Evolutionary conservation across 2,888 invertebrate genomes (phyloP).

Genomic region (Lochmaea crataegi): DNA sequence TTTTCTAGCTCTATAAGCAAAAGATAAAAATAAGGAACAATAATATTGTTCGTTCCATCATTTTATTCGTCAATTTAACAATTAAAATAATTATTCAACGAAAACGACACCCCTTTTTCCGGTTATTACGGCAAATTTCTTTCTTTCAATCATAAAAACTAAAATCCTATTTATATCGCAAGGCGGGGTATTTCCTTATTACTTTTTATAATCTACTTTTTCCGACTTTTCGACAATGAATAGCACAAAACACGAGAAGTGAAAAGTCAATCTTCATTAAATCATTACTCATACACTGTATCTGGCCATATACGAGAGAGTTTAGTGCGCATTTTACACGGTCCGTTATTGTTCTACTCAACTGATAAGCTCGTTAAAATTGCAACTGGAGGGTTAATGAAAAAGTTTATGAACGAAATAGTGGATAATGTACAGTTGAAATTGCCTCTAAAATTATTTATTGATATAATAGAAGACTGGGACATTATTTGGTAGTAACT

Average conservation of each 20-base stretch:
- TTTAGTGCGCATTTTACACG: conserved; percentile 33
- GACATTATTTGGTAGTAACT: not conserved
- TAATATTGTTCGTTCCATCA: no score
- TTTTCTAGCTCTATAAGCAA: no score
- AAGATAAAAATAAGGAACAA: no score
- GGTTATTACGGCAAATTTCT: not conserved
- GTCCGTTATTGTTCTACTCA: conserved; percentile 28
- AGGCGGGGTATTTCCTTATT: conserved; percentile 24
- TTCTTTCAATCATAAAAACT: conserved; percentile 1
- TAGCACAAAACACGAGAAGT: conserved; percentile 25
- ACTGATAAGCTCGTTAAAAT: conserved; percentile 38
- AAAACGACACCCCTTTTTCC: not conserved
- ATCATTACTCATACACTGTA: conserved; percentile 40
- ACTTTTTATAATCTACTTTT: conserved; percentile 25
- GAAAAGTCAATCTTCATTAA: conserved; percentile 38
- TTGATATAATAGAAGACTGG: conserved; percentile 11
- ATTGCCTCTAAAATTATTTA: conserved; percentile 32
- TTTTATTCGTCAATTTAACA: no score
- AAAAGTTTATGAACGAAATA: conserved; percentile 29
- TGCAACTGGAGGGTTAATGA: conserved; percentile 32
- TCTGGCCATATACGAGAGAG: conserved; percentile 16
- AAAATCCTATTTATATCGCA: conserved; percentile 20
- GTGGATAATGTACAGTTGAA: conserved; percentile 23
- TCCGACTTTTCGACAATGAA: conserved; percentile 21
- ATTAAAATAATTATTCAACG: not conserved